Conservation (phyloP, 2,113 vertebrate species). For the Grantiella picta region DNA sequence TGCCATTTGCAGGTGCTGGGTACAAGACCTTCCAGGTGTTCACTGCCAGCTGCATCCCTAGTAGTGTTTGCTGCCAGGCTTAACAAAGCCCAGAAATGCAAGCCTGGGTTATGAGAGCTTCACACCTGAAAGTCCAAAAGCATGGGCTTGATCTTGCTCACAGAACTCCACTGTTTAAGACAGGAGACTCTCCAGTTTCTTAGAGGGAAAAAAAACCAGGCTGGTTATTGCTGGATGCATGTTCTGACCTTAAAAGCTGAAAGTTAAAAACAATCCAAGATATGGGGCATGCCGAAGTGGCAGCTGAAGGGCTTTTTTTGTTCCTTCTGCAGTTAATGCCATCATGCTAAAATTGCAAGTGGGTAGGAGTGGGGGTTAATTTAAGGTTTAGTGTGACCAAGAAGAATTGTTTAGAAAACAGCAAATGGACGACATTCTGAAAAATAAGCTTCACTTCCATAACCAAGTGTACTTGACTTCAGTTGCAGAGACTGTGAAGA, state of each 20-base stretch:
- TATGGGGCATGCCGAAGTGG: not conserved
- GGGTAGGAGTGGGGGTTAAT: not conserved
- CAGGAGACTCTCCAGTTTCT: not conserved
- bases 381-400: not conserved
- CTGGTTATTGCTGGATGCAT: not conserved
- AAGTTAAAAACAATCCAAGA: not conserved
- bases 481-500: not conserved
- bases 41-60: not conserved
- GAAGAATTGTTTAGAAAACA: not conserved
- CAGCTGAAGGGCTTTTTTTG: not conserved
- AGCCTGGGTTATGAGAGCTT: not conserved
- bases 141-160: not conserved
- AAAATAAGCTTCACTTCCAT: not conserved
- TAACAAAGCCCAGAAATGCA: not conserved
- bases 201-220: fast-evolving
- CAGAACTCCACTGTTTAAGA: not conserved
- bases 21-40: not conserved
- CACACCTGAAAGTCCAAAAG: not conserved
- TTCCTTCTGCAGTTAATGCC: not conserved
- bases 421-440: not conserved
- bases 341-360: not conserved
- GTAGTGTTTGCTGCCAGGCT: not conserved
- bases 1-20: not conserved
- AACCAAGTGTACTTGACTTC: not conserved
- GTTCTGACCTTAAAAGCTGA: not conserved